phyloP scores from a whole-genome alignment of 2,797 vertebrate species.

The Diplodus sargus region DNA sequence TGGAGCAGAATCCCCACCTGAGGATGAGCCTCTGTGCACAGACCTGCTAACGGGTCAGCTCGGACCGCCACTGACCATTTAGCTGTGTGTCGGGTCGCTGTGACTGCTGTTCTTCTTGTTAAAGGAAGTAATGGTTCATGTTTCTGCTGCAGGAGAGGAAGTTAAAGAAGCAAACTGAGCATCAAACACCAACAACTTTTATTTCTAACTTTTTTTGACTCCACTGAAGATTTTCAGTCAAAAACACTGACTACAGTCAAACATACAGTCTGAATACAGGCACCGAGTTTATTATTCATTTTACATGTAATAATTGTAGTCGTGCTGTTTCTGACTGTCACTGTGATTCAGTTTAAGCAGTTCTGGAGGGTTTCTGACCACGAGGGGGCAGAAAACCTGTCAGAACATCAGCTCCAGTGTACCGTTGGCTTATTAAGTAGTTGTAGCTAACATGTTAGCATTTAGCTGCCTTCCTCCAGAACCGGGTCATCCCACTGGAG shows the following conservation, averaged over 20 bases:
- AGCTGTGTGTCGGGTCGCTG: too few relatives aligned
- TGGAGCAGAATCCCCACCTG: too few relatives aligned
- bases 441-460: background rate
- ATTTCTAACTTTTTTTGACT: background rate
- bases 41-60: too few relatives aligned
- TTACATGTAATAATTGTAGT: background rate
- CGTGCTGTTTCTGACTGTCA: background rate
- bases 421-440: background rate
- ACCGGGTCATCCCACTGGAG: background rate
- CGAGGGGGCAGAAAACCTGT: background rate
- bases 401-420: background rate
- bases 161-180: background rate
- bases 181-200: background rate
- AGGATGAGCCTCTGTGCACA: too few relatives aligned
- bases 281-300: background rate
- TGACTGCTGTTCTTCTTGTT: background rate
- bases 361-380: background rate
- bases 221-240: conserved; percentile 2
- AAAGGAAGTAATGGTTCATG: background rate
- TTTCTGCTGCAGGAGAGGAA: background rate
- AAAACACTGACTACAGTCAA: background rate
- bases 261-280: background rate
- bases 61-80: too few relatives aligned
- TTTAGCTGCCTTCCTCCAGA: background rate
- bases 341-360: background rate